Evolutionary conservation across 1,140 invertebrate genomes (phyloP).

Genomic region (Zaprionus gabonicus): DNA sequence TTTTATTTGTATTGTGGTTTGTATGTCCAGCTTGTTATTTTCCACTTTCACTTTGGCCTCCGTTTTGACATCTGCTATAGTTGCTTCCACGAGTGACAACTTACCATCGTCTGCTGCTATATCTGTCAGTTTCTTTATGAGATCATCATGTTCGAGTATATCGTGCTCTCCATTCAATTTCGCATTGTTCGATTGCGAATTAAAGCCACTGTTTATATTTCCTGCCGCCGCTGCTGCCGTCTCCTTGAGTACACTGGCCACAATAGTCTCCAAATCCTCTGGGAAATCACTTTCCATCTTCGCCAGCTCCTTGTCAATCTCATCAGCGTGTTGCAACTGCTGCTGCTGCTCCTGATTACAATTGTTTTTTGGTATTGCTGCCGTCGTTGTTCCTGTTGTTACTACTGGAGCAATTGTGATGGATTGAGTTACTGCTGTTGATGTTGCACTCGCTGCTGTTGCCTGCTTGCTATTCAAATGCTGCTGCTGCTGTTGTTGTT

Average conservation of each 20-base stretch:
- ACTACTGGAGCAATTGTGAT: constrained; percentile 14
- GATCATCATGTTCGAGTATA: constrained; percentile 79
- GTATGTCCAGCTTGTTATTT: constrained; percentile 42
- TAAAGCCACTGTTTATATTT: constrained; percentile 24
- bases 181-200: constrained; percentile 28
- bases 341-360: constrained; percentile 59
- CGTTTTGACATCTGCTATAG: constrained; percentile 25
- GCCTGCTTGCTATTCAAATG: constrained; percentile 78
- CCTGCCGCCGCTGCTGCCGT: constrained; percentile 26
- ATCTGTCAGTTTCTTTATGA: constrained; percentile 78
- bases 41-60: constrained; percentile 60
- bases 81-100: neutral
- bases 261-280: constrained; percentile 63
- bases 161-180: constrained; percentile 74
- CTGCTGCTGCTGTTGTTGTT: constrained; percentile 39
- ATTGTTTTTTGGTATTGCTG: constrained; percentile 8
- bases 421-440: constrained; percentile 65
- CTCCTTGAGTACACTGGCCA: constrained; percentile 59
- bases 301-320: constrained; percentile 88
- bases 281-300: constrained; percentile 87
- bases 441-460: constrained; percentile 14
- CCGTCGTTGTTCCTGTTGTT: constrained; percentile 17
- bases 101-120: constrained; percentile 42
- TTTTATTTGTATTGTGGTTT: constrained; percentile 45
- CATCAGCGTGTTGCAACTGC: constrained; percentile 79